Conservation (phyloP, 2,888 invertebrate species). For the Cremastinae sp. region DNA sequence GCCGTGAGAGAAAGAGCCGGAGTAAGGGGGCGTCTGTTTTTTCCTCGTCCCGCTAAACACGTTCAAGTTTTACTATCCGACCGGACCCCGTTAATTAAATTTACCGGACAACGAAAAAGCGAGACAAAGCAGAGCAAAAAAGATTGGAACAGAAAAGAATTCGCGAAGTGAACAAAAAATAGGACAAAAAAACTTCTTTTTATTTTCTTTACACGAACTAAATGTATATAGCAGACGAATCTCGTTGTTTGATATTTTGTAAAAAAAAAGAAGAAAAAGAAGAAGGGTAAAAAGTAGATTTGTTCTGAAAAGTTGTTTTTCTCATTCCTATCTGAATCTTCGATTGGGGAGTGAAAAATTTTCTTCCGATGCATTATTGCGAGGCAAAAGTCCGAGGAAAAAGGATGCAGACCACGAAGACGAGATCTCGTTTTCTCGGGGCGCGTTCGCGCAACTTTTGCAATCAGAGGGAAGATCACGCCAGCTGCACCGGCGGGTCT, state of each 20-base stretch:
- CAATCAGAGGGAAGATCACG: slow-evolving; percentile 63
- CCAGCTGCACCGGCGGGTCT: slow-evolving; percentile 52
- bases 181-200: too few species aligned
- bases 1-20: not conserved
- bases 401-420: slow-evolving; percentile 48
- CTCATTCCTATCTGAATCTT: slow-evolving; percentile 1
- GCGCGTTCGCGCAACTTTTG: slow-evolving; percentile 61
- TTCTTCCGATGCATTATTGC: slow-evolving; percentile 24
- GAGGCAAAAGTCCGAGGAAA: slow-evolving; percentile 14
- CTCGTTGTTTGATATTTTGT: too few species aligned
- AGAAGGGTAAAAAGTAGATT: too few species aligned
- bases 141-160: too few species aligned
- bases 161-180: too few species aligned
- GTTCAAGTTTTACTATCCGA: slow-evolving; percentile 45
- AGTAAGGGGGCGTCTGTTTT: not conserved
- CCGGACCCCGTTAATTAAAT: slow-evolving; percentile 58
- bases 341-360: not conserved
- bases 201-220: too few species aligned
- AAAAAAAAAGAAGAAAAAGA: too few species aligned
- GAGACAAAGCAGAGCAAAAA: too few species aligned
- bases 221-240: too few species aligned
- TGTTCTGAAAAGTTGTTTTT: not conserved
- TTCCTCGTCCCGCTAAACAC: slow-evolving; percentile 38
- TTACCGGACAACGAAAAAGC: slow-evolving; percentile 33
- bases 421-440: slow-evolving; percentile 55